Evolutionary conservation across 2,113 vertebrate species (phyloP).

Genomic region (Cepphus grylle): DNA sequence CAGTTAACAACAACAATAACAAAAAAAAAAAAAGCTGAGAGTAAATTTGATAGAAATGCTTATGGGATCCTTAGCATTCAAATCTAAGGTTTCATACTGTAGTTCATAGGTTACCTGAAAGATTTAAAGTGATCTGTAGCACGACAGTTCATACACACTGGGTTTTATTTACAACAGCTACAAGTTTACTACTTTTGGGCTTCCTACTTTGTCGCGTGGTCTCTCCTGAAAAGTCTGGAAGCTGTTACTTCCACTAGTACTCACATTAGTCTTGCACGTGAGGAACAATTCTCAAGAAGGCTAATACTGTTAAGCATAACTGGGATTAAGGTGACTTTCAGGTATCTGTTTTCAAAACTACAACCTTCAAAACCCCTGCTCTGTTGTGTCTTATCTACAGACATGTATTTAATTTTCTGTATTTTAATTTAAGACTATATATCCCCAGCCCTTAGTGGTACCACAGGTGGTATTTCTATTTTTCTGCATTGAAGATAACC

Average conservation of each 20-base stretch:
- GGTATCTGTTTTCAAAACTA: not conserved
- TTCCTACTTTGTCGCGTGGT: not conserved
- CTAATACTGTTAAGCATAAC: not conserved
- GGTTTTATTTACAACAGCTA: not conserved
- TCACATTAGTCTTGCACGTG: not conserved
- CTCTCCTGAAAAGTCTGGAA: not conserved
- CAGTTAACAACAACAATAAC: not conserved
- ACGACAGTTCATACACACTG: not conserved
- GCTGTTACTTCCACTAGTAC: not conserved
- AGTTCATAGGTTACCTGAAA: not conserved
- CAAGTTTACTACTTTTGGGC: not conserved
- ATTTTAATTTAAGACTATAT: not conserved
- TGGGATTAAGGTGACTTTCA: not conserved
- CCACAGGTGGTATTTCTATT: slow-evolving; percentile 31
- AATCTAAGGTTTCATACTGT: not conserved
- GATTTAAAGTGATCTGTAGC: not conserved
- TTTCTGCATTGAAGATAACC: slow-evolving; percentile 26
- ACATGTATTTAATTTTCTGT: too few relatives aligned
- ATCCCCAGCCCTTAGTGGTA: not conserved
- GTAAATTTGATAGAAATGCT: not conserved
- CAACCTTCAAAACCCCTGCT: not conserved
- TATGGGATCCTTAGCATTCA: not conserved
- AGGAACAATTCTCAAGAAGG: not conserved
- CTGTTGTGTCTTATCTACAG: not conserved
- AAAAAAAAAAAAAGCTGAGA: not conserved